phyloP scores from a whole-genome alignment of 2,113 vertebrate species.

The Phainopepla nitens region DNA sequence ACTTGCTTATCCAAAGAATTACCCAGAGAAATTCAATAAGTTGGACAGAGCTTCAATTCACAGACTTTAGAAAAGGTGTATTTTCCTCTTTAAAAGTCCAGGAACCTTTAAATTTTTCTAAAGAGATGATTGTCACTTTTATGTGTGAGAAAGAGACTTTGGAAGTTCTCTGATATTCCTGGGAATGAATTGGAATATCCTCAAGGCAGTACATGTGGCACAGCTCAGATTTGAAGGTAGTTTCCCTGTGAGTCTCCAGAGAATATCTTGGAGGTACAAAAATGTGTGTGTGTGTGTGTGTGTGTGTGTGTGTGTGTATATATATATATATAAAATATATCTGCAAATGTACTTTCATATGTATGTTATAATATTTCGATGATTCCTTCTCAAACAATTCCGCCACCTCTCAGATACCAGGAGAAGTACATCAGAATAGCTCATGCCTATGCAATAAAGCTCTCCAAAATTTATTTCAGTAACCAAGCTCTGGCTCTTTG shows the following conservation, averaged over 20 bases:
- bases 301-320: too few species aligned
- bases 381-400: background rate
- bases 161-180: background rate
- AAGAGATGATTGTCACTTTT: background rate
- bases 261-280: background rate
- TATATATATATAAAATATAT: too few species aligned
- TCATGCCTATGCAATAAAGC: background rate
- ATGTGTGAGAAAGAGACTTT: background rate
- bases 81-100: background rate
- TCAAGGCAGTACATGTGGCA: background rate
- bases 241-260: background rate
- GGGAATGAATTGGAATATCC: background rate
- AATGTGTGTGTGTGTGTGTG: rapidly evolving
- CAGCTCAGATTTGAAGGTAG: background rate
- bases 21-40: background rate
- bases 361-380: background rate
- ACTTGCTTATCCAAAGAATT: background rate
- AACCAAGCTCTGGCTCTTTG: background rate
- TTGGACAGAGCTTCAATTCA: background rate
- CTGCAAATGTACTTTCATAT: background rate
- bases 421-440: background rate
- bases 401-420: background rate
- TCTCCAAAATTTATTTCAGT: background rate
- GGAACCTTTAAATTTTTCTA: background rate
- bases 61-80: background rate